phyloP scores from a whole-genome alignment of 2,113 vertebrate genomes.

The Mesoclemmys tuberculata region DNA sequence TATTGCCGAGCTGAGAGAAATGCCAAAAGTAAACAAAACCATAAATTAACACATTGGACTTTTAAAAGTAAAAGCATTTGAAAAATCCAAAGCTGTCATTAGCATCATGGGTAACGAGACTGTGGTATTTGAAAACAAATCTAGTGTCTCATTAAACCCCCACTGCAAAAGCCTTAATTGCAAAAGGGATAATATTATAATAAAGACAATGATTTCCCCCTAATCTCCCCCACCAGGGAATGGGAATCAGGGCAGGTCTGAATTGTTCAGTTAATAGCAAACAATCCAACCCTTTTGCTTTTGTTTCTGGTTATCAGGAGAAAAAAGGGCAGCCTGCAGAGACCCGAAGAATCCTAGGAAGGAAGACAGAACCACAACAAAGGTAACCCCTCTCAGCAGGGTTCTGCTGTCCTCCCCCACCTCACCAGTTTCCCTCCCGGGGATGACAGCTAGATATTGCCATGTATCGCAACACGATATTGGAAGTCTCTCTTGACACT shows the following conservation, averaged over 20 bases:
- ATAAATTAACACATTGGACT: neutral
- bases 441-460: neutral
- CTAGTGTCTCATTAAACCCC: neutral
- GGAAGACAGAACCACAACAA: neutral
- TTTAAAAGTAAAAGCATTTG: neutral
- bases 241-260: fast-evolving
- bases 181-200: neutral
- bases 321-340: neutral
- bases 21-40: neutral
- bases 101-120: neutral
- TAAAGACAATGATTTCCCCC: neutral
- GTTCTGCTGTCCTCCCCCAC: neutral
- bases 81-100: neutral
- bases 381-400: neutral
- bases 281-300: neutral
- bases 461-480: neutral
- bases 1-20: neutral
- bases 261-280: fast-evolving
- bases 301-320: neutral
- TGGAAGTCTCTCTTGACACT: neutral
- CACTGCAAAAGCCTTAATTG: neutral
- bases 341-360: neutral
- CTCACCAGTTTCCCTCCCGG: neutral
- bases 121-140: neutral
- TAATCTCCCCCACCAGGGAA: fast-evolving